Evolutionary conservation across 92 coral and sea anemone genomes (phyloP).

Genomic region (Siderastrea siderea): DNA sequence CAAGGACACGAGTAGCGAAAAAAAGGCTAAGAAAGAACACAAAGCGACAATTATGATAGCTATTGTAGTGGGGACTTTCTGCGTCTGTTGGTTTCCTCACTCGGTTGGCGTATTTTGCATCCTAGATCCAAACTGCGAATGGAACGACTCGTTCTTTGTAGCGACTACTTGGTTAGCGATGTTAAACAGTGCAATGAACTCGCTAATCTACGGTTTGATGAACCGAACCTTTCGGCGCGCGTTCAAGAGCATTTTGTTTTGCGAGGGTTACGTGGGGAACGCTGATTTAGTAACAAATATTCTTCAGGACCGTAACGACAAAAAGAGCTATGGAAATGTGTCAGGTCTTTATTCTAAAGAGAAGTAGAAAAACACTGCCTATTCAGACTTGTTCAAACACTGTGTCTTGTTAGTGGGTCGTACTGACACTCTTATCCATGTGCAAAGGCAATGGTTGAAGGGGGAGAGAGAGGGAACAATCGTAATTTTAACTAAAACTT

Average conservation of each 20-base stretch:
- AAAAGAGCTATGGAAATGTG: conserved; percentile 24
- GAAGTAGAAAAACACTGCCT: not conserved
- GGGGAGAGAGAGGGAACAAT: too few species aligned
- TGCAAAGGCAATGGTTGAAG: too few species aligned
- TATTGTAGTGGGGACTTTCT: conserved; percentile 82
- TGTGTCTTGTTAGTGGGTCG: not conserved
- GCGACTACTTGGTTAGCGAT: conserved; percentile 89
- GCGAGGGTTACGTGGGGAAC: conserved; percentile 59
- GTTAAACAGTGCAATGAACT: conserved; percentile 87
- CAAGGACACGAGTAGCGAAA: conserved; percentile 8
- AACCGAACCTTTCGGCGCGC: conserved; percentile 85
- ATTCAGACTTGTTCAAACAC: not conserved
- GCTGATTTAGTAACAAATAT: conserved; percentile 27
- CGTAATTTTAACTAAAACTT: too few species aligned
- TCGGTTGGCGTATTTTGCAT: conserved; percentile 83
- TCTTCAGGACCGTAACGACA: conserved; percentile 18
- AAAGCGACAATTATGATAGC: conserved; percentile 84
- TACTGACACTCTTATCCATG: not conserved
- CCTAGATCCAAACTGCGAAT: conserved; percentile 48
- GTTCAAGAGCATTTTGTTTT: conserved; percentile 69
- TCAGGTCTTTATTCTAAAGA: not conserved
- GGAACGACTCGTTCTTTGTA: conserved; percentile 67
- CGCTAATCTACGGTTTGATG: conserved; percentile 80
- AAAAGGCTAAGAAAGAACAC: conserved; percentile 68
- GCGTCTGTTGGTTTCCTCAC: conserved; percentile 89